Conservation (phyloP, 2,113 vertebrate genomes). For the Pteruthius melanotis region DNA sequence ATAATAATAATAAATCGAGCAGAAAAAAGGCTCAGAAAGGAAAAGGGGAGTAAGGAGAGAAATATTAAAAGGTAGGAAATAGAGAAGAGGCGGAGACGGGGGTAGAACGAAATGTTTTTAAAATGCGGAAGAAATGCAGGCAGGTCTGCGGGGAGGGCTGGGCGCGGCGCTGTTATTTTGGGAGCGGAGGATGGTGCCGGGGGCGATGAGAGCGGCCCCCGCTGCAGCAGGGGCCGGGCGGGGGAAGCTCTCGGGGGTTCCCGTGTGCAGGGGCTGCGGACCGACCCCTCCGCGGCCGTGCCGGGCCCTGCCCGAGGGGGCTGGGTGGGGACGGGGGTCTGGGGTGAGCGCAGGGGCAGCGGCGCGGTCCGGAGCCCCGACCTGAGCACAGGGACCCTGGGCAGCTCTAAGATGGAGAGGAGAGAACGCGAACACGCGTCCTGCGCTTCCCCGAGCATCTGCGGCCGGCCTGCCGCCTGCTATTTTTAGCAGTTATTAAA, state of each 20-base stretch:
- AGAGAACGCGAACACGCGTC: fast-evolving
- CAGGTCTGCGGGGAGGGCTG: background rate
- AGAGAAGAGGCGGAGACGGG: too few relatives aligned
- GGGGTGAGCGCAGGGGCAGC: background rate
- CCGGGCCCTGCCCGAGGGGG: too few relatives aligned
- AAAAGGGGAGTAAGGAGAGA: background rate
- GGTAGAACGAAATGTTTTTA: background rate
- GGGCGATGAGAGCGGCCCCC: background rate
- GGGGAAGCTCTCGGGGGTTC: background rate
- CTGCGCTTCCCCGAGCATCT: background rate
- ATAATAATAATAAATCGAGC: fast-evolving
- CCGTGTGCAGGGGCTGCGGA: too few relatives aligned
- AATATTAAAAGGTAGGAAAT: background rate
- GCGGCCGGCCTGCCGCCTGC: background rate
- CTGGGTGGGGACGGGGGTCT: background rate
- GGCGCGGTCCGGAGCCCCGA: background rate
- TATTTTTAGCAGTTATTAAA: background rate
- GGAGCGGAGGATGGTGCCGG: background rate
- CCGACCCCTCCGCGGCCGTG: background rate
- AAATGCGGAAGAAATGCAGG: background rate
- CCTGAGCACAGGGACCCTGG: fast-evolving
- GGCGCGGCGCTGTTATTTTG: background rate
- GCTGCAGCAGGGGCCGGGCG: background rate
- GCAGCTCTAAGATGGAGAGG: background rate
- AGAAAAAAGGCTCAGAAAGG: too few relatives aligned